These are phyloP conservation scores for Onychomys torridus DNA, from an alignment of 2,797 vertebrate species.

Conservation along the genomic window DNA sequence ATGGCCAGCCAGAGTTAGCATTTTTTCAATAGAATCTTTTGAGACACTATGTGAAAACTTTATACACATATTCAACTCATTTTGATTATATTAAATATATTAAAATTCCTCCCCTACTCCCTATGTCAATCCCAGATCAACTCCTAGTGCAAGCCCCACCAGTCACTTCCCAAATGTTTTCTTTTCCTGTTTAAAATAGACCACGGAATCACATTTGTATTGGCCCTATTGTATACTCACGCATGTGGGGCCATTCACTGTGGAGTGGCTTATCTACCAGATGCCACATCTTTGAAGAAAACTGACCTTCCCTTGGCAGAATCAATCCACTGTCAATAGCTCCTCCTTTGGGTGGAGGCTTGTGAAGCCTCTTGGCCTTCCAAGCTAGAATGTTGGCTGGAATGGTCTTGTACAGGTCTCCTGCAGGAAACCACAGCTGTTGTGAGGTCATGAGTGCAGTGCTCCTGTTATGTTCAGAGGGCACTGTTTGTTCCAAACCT, in stretches of 20 bases:
- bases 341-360: not conserved
- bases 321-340: not conserved
- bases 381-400: not conserved
- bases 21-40: not conserved
- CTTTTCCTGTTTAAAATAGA: not conserved
- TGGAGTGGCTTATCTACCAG: not conserved
- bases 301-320: not conserved
- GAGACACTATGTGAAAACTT: not conserved
- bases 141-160: not conserved
- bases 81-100: not conserved
- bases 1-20: not conserved
- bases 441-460: not conserved
- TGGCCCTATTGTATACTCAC: too few species aligned
- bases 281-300: not conserved
- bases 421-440: not conserved
- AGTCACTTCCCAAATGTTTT: not conserved
- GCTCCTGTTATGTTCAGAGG: not conserved
- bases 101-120: not conserved
- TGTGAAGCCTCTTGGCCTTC: not conserved
- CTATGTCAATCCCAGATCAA: not conserved
- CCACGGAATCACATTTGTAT: rapidly evolving
- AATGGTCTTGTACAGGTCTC: not conserved
- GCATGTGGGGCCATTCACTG: not conserved
- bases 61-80: not conserved
- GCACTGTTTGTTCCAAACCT: not conserved